These are phyloP conservation scores for Tenrec ecaudatus DNA, from an alignment of 2,113 vertebrate genomes.

Conservation along the genomic window DNA sequence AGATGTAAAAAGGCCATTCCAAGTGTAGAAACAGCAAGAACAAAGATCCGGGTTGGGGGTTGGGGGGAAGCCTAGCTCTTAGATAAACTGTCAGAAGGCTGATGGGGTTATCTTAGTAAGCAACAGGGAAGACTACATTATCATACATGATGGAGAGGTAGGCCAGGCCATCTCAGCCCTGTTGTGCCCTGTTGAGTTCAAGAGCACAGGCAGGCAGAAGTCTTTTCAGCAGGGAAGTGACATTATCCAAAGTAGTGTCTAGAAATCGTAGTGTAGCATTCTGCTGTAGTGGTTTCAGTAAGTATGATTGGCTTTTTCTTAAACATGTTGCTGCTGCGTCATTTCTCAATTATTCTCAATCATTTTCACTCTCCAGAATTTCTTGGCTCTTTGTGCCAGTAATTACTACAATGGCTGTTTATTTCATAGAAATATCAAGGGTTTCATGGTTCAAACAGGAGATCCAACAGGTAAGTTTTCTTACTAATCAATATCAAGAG, in stretches of 20 bases:
- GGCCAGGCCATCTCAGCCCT: not conserved
- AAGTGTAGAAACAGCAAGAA: not conserved
- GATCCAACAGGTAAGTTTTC: conserved; percentile 94
- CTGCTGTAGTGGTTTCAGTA: not conserved
- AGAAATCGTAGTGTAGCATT: conserved; percentile 32
- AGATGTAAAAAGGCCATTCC: conserved; percentile 14
- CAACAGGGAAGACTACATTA: not conserved
- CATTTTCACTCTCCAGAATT: conserved; percentile 90
- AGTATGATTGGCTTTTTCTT: not conserved
- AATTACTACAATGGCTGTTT: conserved; percentile 95
- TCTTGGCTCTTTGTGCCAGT: conserved; percentile 95
- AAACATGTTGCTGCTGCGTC: not conserved
- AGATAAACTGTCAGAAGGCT: not conserved
- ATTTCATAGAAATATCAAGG: conserved; percentile 99
- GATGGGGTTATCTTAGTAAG: not conserved
- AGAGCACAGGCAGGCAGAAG: not conserved
- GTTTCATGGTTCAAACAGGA: conserved; percentile 99
- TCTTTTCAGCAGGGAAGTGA: not conserved
- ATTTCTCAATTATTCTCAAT: conserved; percentile 77
- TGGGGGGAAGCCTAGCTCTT: not conserved
- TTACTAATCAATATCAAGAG: not conserved
- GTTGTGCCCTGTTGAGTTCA: not conserved
- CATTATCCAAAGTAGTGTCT: conserved; percentile 30
- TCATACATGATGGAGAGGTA: not conserved
- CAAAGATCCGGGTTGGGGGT: not conserved